These are phyloP conservation scores for Acrossocheilus fasciatus DNA, from an alignment of 2,797 vertebrate genomes.

Conservation along the genomic window DNA sequence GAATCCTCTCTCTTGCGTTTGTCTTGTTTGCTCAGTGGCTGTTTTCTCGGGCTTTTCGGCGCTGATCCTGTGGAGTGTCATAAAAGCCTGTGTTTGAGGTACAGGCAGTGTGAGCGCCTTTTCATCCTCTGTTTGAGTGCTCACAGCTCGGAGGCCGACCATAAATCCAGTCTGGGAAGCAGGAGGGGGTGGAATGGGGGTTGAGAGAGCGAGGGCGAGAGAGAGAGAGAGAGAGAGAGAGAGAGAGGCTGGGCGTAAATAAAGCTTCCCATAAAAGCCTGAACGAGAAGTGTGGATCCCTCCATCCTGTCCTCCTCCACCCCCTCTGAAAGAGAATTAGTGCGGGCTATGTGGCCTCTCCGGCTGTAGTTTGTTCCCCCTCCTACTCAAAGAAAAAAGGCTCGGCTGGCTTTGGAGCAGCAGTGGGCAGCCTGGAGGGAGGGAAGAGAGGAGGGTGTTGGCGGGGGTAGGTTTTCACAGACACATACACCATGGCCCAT, in stretches of 20 bases:
- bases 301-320: slow-evolving; percentile 55
- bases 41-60: slow-evolving; percentile 66
- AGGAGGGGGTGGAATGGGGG: slow-evolving; percentile 33
- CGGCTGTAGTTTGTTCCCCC: slow-evolving; percentile 48
- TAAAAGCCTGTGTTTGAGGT: slow-evolving; percentile 78
- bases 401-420: slow-evolving; percentile 61
- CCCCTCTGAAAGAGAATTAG: slow-evolving; percentile 63
- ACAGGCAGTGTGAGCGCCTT: slow-evolving; percentile 78
- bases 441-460: slow-evolving; percentile 26
- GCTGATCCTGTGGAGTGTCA: slow-evolving; percentile 80
- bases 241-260: slow-evolving; percentile 51
- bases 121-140: slow-evolving; percentile 79
- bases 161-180: slow-evolving; percentile 73
- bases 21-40: slow-evolving; percentile 73
- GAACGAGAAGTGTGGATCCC: slow-evolving; percentile 54
- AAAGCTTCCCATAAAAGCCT: slow-evolving; percentile 61
- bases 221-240: slow-evolving; percentile 8
- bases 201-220: neutral
- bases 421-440: slow-evolving; percentile 53
- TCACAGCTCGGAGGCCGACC: slow-evolving; percentile 75
- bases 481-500: slow-evolving; percentile 68
- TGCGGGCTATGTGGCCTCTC: slow-evolving; percentile 47
- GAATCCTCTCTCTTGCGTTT: slow-evolving; percentile 52
- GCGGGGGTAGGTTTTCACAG: slow-evolving; percentile 42
- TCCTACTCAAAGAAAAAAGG: slow-evolving; percentile 64